Evolutionary conservation across 2,888 invertebrate genomes (phyloP).

Genomic region (Aricia artaxerxes): DNA sequence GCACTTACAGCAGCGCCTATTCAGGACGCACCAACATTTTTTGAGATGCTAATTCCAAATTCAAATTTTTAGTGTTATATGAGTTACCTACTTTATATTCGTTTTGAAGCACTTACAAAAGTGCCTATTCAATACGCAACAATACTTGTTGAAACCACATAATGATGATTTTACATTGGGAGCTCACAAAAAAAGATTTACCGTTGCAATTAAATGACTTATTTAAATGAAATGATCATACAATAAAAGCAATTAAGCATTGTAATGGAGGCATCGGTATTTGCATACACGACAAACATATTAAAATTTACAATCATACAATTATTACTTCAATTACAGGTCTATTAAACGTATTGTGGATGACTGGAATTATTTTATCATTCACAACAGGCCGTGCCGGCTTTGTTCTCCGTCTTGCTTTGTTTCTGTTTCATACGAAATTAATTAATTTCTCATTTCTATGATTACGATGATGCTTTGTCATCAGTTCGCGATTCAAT

Average conservation of each 20-base stretch:
- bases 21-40: too few relatives aligned
- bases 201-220: constrained; percentile 27
- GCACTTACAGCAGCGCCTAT: too few relatives aligned
- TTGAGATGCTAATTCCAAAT: too few relatives aligned
- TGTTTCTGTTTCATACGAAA: background rate
- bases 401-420: background rate
- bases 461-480: background rate
- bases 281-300: constrained; percentile 30
- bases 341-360: constrained; percentile 19
- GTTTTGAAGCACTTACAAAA: too few relatives aligned
- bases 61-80: too few relatives aligned
- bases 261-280: constrained; percentile 28
- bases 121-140: too few relatives aligned
- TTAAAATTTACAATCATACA: constrained; percentile 27
- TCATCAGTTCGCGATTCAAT: background rate
- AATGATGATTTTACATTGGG: constrained; percentile 7
- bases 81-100: too few relatives aligned
- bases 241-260: constrained; percentile 29
- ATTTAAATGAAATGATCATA: constrained; percentile 28
- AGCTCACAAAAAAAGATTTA: constrained; percentile 20
- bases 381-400: background rate
- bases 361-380: constrained; percentile 18
- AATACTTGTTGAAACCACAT: background rate
- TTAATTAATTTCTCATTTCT: constrained; percentile 5
- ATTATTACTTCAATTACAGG: constrained; percentile 28